Base-by-base conservation (phyloP, 1,140 invertebrate species). In the Schlechtendalia chinensis region DNA sequence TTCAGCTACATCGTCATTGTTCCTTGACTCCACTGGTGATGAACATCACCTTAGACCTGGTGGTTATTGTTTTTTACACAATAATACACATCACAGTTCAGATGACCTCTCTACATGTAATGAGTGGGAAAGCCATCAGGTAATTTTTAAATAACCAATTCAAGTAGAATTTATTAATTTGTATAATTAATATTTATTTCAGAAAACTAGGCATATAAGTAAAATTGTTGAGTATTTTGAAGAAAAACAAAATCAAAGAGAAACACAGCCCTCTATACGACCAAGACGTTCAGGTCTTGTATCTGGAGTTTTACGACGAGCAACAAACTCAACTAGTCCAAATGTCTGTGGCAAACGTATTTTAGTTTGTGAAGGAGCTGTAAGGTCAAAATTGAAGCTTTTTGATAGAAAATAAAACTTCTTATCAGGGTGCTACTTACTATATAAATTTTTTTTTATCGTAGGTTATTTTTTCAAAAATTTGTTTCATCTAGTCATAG, bases 141-240 rank as follows among this genome's bases (percentile, higher is more conserved):
- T 91, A 92, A 83, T 90, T 91, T 19, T 24, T 80, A 32, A 71
- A 17, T 39, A 27, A 39, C 17, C 12, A 59, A 50, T 77, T 82
- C 32, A 53, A 16, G 50, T 11, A 0, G 80, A 69, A 81, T 47
- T 27, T 24, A 4, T n/a, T 59, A 27, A 79, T 29, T 56, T 53
- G 3, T 17, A 24, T 53, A 27, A 32, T 67, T 67, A 71, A 50
- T 67, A 32, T 81, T 65, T 65, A 27, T 82, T 82, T 54, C 53
- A 83, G 82, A 80, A 75, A 74, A 89, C 84, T 50, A 85, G 89
- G 82, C 89, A 94, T 87, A 95, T 95, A 69, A 91, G 92, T 58
- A 92, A 93, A 83, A 94, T 95, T 81, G 93, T 95, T 16, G 93
- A 95, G 82, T 95, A 95, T 85, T 95, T 95, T 84, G 94, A 95